These are phyloP conservation scores for Loxodonta africana DNA, from an alignment of 2,113 vertebrate species.

Conservation along the genomic window DNA sequence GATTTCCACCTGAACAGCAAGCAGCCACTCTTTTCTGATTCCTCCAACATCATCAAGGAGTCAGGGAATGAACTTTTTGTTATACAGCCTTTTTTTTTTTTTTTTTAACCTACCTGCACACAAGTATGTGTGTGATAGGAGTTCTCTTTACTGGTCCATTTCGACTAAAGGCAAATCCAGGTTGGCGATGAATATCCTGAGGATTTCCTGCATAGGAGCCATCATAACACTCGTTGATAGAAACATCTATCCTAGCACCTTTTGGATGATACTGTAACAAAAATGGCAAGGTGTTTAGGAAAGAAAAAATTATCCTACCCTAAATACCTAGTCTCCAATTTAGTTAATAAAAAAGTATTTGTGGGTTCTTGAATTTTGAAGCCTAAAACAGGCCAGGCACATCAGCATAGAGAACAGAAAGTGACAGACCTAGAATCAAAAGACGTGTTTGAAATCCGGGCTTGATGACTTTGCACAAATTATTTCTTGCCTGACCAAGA, in stretches of 20 bases:
- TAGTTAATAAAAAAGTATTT: constrained; percentile 36
- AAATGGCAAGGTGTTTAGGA: constrained; percentile 52
- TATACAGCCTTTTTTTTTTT: background rate
- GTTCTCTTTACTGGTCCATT: constrained; percentile 99
- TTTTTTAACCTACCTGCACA: constrained; percentile 93
- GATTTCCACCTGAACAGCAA: background rate
- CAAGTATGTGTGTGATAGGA: constrained; percentile 97
- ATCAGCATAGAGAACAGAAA: background rate
- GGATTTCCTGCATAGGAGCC: constrained; percentile 99
- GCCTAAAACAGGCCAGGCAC: constrained; percentile 27
- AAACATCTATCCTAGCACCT: constrained; percentile 99
- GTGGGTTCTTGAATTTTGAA: background rate
- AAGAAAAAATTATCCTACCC: constrained; percentile 3
- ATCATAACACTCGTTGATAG: constrained; percentile 99
- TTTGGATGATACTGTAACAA: constrained; percentile 97
- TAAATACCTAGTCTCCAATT: constrained; percentile 20
- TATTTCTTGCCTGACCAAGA: constrained; percentile 32
- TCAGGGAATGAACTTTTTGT: background rate
- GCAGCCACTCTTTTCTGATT: background rate
- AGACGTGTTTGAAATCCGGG: constrained; percentile 20
- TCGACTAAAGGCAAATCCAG: constrained; percentile 98
- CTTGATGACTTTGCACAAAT: constrained; percentile 24
- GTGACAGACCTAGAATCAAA: background rate
- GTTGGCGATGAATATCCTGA: constrained; percentile 99
- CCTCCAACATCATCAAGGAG: constrained; percentile 8